Percentiles rank a stretch among this genome's conserved stretches.
These are phyloP conservation scores for Ditula angustiorana DNA, from an alignment of 2,888 invertebrate genomes.

Conservation along the genomic window DNA sequence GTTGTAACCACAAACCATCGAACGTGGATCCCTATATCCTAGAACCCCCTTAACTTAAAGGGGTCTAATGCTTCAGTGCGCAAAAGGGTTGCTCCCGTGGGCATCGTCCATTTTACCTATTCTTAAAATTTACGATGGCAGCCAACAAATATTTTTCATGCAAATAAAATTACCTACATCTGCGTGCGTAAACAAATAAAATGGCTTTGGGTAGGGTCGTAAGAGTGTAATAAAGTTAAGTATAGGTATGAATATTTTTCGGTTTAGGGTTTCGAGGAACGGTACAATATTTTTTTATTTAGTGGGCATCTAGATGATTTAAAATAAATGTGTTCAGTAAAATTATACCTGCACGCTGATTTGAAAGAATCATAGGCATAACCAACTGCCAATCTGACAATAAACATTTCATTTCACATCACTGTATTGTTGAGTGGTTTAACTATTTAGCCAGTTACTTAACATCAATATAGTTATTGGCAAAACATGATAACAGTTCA, in stretches of 20 bases:
- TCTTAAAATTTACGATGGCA: conserved; percentile 44
- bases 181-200: conserved; percentile 34
- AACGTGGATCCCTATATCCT: conserved; percentile 1
- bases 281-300: background rate
- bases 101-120: conserved; percentile 47
- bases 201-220: conserved; percentile 36
- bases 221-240: conserved; percentile 40
- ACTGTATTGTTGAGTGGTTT: no score
- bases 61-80: conserved; percentile 13
- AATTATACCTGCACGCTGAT: no score
- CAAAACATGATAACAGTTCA: no score
- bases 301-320: no score
- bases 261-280: background rate
- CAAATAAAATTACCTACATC: conserved; percentile 50
- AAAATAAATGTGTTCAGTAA: no score
- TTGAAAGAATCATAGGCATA: no score
- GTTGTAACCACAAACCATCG: conserved; percentile 24
- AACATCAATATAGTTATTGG: no score
- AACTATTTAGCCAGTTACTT: no score
- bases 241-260: conserved; percentile 21
- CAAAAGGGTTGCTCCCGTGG: conserved; percentile 52
- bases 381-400: no score
- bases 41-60: background rate
- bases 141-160: conserved; percentile 52
- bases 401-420: no score